These are phyloP conservation scores for Motacilla alba DNA, from an alignment of 2,113 vertebrate species.

Conservation along the genomic window DNA sequence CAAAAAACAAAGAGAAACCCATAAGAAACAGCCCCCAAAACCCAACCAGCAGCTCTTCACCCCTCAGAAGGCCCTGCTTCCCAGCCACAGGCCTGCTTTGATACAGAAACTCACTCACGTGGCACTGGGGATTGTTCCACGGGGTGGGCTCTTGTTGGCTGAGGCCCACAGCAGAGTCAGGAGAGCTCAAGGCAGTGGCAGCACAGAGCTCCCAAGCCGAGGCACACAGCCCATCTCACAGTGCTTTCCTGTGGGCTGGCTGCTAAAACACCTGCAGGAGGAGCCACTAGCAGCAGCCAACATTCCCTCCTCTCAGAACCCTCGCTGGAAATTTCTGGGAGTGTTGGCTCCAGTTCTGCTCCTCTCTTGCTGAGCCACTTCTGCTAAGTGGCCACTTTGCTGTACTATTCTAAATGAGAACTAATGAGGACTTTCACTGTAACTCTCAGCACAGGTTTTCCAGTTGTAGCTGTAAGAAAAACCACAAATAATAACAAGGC, in stretches of 20 bases:
- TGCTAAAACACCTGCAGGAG: neutral
- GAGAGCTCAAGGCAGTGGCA: neutral
- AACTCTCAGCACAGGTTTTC: neutral
- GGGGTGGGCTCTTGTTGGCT: accelerated
- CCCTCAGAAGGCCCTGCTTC: neutral
- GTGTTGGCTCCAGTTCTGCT: neutral
- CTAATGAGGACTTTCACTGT: neutral
- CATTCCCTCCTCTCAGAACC: neutral
- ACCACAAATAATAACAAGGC: neutral
- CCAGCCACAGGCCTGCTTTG: neutral
- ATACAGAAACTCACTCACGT: neutral
- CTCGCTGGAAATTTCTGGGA: neutral
- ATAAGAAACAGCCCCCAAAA: neutral
- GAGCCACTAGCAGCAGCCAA: neutral
- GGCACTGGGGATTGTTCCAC: accelerated
- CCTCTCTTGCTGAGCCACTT: neutral
- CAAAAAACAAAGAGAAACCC: neutral
- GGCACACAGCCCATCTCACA: accelerated
- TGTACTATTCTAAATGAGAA: neutral
- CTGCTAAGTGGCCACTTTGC: neutral
- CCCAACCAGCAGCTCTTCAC: neutral
- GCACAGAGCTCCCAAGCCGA: neutral
- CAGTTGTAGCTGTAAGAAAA: neutral
- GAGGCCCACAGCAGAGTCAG: neutral
- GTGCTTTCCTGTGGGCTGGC: neutral